These are phyloP conservation scores for Ectemnius continuus DNA, from an alignment of 2,888 invertebrate species.

Conservation along the genomic window DNA sequence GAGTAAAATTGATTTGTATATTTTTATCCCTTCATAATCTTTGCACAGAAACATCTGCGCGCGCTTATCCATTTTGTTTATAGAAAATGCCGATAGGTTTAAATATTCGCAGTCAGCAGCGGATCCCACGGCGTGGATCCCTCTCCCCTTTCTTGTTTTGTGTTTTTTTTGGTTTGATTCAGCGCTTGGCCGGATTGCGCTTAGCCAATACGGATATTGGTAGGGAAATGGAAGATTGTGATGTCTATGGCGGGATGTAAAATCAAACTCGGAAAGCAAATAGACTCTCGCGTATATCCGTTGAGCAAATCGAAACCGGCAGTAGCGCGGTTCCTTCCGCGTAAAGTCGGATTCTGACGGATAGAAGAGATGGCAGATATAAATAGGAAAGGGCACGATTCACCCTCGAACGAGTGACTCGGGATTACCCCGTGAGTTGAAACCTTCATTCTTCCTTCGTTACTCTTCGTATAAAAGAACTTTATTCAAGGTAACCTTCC, in stretches of 20 bases:
- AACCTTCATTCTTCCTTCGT: background rate
- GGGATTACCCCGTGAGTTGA: background rate
- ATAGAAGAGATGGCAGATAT: background rate
- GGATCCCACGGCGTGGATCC: too few species aligned
- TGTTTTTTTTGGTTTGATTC: background rate
- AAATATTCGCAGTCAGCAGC: too few species aligned
- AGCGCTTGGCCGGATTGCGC: background rate
- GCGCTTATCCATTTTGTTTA: too few species aligned
- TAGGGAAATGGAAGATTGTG: constrained; percentile 37
- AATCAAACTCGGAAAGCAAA: constrained; percentile 31
- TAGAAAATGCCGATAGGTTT: too few species aligned
- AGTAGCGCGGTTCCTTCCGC: too few species aligned
- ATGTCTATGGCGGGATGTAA: constrained; percentile 33
- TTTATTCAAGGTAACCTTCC: constrained; percentile 7
- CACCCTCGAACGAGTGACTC: background rate
- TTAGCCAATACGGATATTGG: constrained; percentile 13
- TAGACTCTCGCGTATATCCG: constrained; percentile 3
- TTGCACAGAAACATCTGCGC: too few species aligned
- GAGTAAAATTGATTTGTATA: too few species aligned
- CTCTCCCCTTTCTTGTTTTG: background rate
- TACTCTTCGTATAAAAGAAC: background rate
- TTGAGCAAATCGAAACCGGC: background rate
- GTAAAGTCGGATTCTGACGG: too few species aligned
- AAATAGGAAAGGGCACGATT: constrained; percentile 5
- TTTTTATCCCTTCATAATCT: too few species aligned